A percentile compares a stretch with the other conserved stretches of the same genome.
Evolutionary conservation across 2,888 invertebrate species (phyloP).

Genomic region (Melanostoma scalare): DNA sequence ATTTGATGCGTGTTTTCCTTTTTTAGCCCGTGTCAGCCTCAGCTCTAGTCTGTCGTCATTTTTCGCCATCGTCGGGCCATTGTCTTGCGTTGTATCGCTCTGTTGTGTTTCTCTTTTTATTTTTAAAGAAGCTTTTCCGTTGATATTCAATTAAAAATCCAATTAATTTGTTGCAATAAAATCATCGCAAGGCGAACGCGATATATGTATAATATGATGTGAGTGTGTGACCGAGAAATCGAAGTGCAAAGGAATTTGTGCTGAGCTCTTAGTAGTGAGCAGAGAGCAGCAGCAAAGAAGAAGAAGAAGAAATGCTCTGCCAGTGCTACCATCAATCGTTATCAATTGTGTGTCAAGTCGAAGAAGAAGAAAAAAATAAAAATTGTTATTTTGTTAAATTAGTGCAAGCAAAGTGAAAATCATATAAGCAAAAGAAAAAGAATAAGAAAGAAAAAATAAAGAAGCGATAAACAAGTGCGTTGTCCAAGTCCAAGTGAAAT

Average conservation of each 20-base stretch:
- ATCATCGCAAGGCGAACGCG: slow-evolving; percentile 35
- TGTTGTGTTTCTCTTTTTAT: slow-evolving; percentile 16
- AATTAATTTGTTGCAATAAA: slow-evolving; percentile 39
- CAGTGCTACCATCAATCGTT: slow-evolving; percentile 68
- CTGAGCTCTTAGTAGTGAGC: slow-evolving; percentile 22
- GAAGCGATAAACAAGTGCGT: slow-evolving; percentile 44
- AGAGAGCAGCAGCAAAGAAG: slow-evolving; percentile 28
- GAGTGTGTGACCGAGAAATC: slow-evolving; percentile 45
- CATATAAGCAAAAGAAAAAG: not conserved
- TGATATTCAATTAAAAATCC: slow-evolving; percentile 39
- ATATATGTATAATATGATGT: slow-evolving; percentile 33
- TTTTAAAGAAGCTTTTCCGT: slow-evolving; percentile 18
- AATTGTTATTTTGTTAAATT: slow-evolving; percentile 55
- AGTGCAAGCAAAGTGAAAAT: slow-evolving; percentile 54
- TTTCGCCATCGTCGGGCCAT: slow-evolving; percentile 57
- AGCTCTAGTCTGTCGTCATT: slow-evolving; percentile 68
- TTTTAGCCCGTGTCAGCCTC: slow-evolving; percentile 58
- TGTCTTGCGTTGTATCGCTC: slow-evolving; percentile 5
- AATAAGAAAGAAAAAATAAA: slow-evolving; percentile 3
- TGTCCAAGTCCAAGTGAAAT: slow-evolving; percentile 38
- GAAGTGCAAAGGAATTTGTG: slow-evolving; percentile 67
- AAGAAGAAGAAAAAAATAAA: slow-evolving; percentile 42
- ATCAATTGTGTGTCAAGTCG: slow-evolving; percentile 59
- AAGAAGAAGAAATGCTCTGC: slow-evolving; percentile 66
- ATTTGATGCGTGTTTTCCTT: slow-evolving; percentile 71